Evolutionary conservation across 2,888 invertebrate species (phyloP).

Genomic region (Hybos culiciformis): DNA sequence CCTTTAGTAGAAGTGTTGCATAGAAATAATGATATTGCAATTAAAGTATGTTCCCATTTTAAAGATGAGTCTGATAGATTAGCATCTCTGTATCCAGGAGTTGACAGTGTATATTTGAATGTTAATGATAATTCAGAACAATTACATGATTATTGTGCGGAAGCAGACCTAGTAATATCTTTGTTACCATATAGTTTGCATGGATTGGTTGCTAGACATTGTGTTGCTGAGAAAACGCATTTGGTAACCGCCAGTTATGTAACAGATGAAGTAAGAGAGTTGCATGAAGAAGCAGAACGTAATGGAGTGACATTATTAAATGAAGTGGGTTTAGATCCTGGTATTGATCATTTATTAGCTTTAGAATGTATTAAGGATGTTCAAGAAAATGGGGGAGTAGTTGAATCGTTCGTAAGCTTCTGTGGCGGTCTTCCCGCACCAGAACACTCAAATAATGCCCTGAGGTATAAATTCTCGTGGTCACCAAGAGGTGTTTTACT

Average conservation of each 20-base stretch:
- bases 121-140: slow-evolving; percentile 60
- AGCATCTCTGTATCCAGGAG: slow-evolving; percentile 60
- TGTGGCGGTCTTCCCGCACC: slow-evolving; percentile 97
- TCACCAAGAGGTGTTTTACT: slow-evolving; percentile 85
- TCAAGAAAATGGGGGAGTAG: slow-evolving; percentile 74
- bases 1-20: slow-evolving; percentile 91
- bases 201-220: slow-evolving; percentile 69
- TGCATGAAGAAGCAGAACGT: slow-evolving; percentile 72
- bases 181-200: slow-evolving; percentile 86
- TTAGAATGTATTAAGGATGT: slow-evolving; percentile 93
- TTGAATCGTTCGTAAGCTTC: slow-evolving; percentile 91
- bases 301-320: slow-evolving; percentile 90
- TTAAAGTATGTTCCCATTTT: slow-evolving; percentile 75
- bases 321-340: slow-evolving; percentile 95
- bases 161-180: slow-evolving; percentile 68
- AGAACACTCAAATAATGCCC: slow-evolving; percentile 82
- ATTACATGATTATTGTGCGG: slow-evolving; percentile 51
- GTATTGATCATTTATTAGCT: slow-evolving; percentile 95
- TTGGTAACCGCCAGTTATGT: slow-evolving; percentile 96
- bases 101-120: slow-evolving; percentile 69
- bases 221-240: slow-evolving; percentile 73
- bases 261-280: slow-evolving; percentile 63
- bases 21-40: slow-evolving; percentile 63
- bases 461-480: slow-evolving; percentile 93
- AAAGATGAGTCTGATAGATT: slow-evolving; percentile 81